Evolutionary conservation across 2,888 invertebrate genomes (phyloP).

Genomic region (Dendrolimus pini): DNA sequence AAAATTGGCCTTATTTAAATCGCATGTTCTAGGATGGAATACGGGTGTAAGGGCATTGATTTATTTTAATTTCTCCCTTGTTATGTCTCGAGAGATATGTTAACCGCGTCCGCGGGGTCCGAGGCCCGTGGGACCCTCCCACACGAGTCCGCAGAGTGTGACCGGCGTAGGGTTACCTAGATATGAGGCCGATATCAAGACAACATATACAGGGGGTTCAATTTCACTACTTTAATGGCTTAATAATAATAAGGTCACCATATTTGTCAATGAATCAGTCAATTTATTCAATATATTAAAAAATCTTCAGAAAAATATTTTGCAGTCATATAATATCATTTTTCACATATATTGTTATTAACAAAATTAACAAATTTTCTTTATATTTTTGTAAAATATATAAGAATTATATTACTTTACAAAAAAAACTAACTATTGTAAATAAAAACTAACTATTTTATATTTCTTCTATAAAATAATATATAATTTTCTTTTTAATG

Average conservation of each 20-base stretch:
- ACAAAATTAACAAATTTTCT: too few relatives aligned
- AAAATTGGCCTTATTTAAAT: neutral
- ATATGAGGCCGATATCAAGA: slow-evolving; percentile 7
- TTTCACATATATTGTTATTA: too few relatives aligned
- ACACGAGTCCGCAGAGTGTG: slow-evolving; percentile 16
- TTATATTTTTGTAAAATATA: too few relatives aligned
- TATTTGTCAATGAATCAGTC: too few relatives aligned
- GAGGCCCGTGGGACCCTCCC: slow-evolving; percentile 17
- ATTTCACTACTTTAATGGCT: neutral
- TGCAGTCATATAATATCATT: neutral
- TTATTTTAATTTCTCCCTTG: neutral
- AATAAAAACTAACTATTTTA: too few relatives aligned
- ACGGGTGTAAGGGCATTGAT: neutral
- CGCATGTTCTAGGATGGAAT: neutral
- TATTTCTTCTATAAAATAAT: too few relatives aligned
- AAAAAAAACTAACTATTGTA: too few relatives aligned
- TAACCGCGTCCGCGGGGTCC: neutral
- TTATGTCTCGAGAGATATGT: neutral
- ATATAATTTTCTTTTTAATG: too few relatives aligned
- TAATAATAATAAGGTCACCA: too few relatives aligned
- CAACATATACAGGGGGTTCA: slow-evolving; percentile 13
- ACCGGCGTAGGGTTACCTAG: slow-evolving; percentile 16
- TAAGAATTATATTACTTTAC: too few relatives aligned
- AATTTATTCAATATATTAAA: too few relatives aligned
- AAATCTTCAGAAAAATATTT: neutral